Evolutionary conservation across 2,113 vertebrate species (phyloP).

Genomic region (Lampris incognitus): DNA sequence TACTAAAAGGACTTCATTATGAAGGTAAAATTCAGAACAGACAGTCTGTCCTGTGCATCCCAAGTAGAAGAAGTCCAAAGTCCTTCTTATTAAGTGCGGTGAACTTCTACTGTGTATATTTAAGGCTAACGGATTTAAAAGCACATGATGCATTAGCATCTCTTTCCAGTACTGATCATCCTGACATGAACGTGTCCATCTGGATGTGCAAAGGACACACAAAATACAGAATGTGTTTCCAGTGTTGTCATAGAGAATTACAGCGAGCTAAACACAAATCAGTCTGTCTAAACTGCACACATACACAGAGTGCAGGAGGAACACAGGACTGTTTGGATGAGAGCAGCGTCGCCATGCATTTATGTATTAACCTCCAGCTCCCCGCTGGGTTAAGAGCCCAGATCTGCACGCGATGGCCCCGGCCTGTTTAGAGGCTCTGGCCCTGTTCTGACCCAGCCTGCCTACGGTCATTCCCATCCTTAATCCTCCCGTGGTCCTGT

Average conservation of each 20-base stretch:
- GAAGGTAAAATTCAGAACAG: conserved; percentile 41
- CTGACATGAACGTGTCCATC: conserved; percentile 10
- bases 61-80: not conserved
- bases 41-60: conserved; percentile 31
- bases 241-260: conserved; percentile 37
- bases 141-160: conserved; percentile 1
- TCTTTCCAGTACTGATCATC: conserved; percentile 15
- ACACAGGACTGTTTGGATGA: conserved; percentile 62
- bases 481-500: conserved; percentile 53
- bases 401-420: conserved; percentile 47
- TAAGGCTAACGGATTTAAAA: conserved; percentile 45
- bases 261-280: conserved; percentile 42
- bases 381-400: conserved; percentile 64
- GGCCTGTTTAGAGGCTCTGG: conserved; percentile 35
- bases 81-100: conserved; percentile 29
- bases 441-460: conserved; percentile 17
- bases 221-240: conserved; percentile 32
- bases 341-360: conserved; percentile 64
- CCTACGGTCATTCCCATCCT: conserved; percentile 52
- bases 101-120: conserved; percentile 32
- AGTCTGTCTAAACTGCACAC: conserved; percentile 20
- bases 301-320: conserved; percentile 45
- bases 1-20: conserved; percentile 38
- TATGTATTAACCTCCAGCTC: conserved; percentile 65
- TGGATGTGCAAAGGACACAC: conserved; percentile 37